phyloP scores from a whole-genome alignment of 2,888 invertebrate genomes.

The Malthinus flaveolus region DNA sequence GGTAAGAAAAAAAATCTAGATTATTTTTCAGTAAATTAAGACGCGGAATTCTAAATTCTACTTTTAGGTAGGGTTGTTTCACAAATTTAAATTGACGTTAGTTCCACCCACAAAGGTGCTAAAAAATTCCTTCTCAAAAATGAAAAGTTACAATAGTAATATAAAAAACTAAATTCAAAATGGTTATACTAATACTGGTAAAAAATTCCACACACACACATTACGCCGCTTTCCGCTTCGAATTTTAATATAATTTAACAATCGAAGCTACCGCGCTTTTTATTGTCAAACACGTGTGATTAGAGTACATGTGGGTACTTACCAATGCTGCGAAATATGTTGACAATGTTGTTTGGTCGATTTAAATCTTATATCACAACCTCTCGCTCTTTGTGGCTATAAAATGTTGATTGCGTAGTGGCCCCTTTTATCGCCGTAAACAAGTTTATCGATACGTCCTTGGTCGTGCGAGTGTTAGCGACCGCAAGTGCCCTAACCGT shows the following conservation, averaged over 20 bases:
- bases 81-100: too few species aligned
- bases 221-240: not conserved
- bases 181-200: too few species aligned
- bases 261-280: slow-evolving; percentile 37
- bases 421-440: slow-evolving; percentile 37
- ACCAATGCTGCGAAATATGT: slow-evolving; percentile 45
- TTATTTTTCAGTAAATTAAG: too few species aligned
- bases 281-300: slow-evolving; percentile 44
- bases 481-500: not conserved
- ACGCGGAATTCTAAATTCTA: too few species aligned
- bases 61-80: too few species aligned
- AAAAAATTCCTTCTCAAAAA: too few species aligned
- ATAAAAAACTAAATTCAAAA: too few species aligned
- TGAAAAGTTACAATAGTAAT: too few species aligned
- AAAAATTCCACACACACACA: not conserved
- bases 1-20: too few species aligned
- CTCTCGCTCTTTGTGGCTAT: slow-evolving; percentile 38
- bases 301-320: slow-evolving; percentile 48
- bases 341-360: slow-evolving; percentile 51
- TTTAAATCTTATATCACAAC: slow-evolving; percentile 48
- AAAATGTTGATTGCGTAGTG: slow-evolving; percentile 36
- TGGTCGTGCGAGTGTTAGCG: slow-evolving; percentile 3
- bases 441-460: slow-evolving; percentile 36
- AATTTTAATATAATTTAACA: slow-evolving; percentile 17
- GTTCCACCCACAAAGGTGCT: too few species aligned